Evolutionary conservation across 2,113 vertebrate species (phyloP).

Genomic region (Zingel zingel): DNA sequence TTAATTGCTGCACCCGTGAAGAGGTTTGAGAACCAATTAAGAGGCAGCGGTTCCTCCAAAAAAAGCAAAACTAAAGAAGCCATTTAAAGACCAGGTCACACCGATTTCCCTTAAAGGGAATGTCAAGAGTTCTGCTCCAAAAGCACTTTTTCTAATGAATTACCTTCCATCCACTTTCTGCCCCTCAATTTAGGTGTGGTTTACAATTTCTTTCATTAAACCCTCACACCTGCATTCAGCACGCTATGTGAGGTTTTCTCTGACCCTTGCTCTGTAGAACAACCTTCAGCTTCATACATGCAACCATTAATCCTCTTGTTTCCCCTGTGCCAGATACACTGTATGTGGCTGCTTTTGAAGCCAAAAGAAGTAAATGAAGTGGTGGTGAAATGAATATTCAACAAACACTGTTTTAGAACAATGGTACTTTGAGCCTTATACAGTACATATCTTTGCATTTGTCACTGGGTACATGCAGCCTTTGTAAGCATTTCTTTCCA

Average conservation of each 20-base stretch:
- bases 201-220: slow-evolving; percentile 49
- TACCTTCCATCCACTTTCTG: slow-evolving; percentile 63
- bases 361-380: background rate
- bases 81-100: slow-evolving; percentile 53
- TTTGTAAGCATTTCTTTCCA: slow-evolving; percentile 7
- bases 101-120: slow-evolving; percentile 48
- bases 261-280: slow-evolving; percentile 52
- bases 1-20: slow-evolving; percentile 33
- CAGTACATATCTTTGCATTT: slow-evolving; percentile 12
- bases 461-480: background rate
- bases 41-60: slow-evolving; percentile 10
- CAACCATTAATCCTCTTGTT: slow-evolving; percentile 49
- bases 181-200: slow-evolving; percentile 49
- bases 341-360: slow-evolving; percentile 6
- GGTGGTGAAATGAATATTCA: slow-evolving; percentile 23
- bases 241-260: slow-evolving; percentile 50
- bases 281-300: slow-evolving; percentile 57
- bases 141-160: slow-evolving; percentile 72
- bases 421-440: background rate
- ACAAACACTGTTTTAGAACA: slow-evolving; percentile 14
- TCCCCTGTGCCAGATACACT: slow-evolving; percentile 5
- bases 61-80: slow-evolving; percentile 40
- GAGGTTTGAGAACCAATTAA: slow-evolving; percentile 16
- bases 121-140: slow-evolving; percentile 56
- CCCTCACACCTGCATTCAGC: slow-evolving; percentile 48